Conservation (phyloP, 2,113 vertebrate species). For the Apodemus speciosus region DNA sequence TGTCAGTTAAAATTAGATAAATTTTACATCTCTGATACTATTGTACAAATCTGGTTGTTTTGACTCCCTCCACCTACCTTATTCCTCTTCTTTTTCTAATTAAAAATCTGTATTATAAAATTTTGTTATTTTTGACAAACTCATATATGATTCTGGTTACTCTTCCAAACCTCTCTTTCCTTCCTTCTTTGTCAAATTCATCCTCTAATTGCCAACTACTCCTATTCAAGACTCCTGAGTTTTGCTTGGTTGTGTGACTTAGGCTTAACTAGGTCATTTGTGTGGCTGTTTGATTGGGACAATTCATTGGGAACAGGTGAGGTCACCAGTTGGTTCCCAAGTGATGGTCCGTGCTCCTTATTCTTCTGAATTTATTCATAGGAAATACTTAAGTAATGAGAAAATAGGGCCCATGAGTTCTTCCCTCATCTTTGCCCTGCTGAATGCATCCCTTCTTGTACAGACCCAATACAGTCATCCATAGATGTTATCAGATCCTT, state of each 20-base stretch:
- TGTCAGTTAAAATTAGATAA: not conserved
- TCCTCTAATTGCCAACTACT: not conserved
- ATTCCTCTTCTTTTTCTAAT: not conserved
- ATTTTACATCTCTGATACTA: not conserved
- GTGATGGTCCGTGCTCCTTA: not conserved
- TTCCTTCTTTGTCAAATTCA: not conserved
- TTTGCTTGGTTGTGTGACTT: not conserved
- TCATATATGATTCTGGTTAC: not conserved
- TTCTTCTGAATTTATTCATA: not conserved
- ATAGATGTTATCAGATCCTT: not conserved
- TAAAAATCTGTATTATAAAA: not conserved
- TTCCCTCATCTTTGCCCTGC: not conserved
- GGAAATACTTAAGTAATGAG: not conserved
- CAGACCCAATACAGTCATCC: not conserved
- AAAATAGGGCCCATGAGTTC: accelerated
- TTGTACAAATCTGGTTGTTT: not conserved
- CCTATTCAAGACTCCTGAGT: not conserved
- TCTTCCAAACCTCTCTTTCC: not conserved
- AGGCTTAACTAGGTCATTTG: not conserved
- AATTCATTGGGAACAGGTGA: not conserved
- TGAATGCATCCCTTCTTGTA: not conserved
- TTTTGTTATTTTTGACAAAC: not conserved
- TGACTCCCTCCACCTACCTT: not conserved
- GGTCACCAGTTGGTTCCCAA: not conserved
- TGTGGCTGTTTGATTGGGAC: not conserved